phyloP scores from a whole-genome alignment of 1,140 invertebrate genomes.

The Calephelis virginiensis region DNA sequence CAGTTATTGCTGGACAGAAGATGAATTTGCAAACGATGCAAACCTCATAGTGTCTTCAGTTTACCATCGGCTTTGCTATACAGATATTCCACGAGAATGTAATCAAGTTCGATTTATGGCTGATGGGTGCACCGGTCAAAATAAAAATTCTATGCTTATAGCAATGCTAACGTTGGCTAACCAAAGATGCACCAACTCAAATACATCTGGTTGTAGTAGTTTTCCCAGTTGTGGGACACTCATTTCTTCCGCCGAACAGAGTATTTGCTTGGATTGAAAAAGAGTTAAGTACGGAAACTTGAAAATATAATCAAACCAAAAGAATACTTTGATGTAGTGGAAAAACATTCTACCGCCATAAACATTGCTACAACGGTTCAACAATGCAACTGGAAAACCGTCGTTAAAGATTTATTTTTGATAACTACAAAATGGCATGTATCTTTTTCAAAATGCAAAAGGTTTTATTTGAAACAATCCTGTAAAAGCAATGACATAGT shows the following conservation, averaged over 20 bases:
- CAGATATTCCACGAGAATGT: not conserved
- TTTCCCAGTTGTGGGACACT: conserved; percentile 29
- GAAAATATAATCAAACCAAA: no score
- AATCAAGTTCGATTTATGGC: conserved; percentile 17
- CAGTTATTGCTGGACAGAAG: conserved; percentile 49
- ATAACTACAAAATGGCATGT: no score
- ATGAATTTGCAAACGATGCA: conserved; percentile 37
- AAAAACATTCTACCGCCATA: no score
- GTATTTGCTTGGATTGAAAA: conserved; percentile 33
- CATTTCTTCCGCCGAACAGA: conserved; percentile 43
- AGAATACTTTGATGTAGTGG: no score
- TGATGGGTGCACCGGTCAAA: conserved; percentile 32
- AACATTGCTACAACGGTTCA: no score
- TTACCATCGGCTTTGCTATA: conserved; percentile 27
- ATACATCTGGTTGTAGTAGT: conserved; percentile 39
- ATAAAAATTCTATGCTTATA: not conserved
- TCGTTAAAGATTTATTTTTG: no score
- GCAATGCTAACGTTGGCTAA: conserved; percentile 26
- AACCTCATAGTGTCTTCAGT: conserved; percentile 46
- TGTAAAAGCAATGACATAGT: no score
- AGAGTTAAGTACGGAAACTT: no score
- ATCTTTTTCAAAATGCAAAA: no score
- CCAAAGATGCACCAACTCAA: conserved; percentile 25
- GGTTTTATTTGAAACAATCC: no score
- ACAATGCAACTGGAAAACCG: no score